Evolutionary conservation across 2,888 invertebrate genomes (phyloP).

Genomic region (Drosophila melanocephala): DNA sequence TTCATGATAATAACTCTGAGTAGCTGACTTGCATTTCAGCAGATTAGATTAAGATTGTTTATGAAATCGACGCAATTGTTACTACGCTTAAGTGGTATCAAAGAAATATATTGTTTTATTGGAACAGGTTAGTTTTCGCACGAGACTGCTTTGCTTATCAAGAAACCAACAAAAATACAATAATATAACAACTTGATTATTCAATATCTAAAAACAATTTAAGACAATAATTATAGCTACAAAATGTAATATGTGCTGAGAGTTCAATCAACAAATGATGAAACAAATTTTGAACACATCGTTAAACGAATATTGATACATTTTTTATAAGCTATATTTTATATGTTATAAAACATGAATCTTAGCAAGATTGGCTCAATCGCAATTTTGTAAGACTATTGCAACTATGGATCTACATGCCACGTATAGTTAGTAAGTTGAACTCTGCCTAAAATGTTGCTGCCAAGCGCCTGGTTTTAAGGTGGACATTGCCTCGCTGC

Average conservation of each 20-base stretch:
- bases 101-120: constrained; percentile 20
- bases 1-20: constrained; percentile 58
- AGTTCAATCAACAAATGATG: background rate
- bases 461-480: constrained; percentile 4
- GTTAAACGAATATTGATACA: background rate
- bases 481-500: constrained; percentile 39
- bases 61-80: constrained; percentile 14
- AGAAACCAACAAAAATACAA: background rate
- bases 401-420: background rate
- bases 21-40: constrained; percentile 31
- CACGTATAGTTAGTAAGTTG: background rate
- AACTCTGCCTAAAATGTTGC: background rate
- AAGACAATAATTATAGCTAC: background rate
- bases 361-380: background rate
- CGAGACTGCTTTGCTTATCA: background rate
- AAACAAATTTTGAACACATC: background rate
- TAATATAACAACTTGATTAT: background rate
- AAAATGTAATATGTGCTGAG: too few species aligned
- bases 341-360: background rate
- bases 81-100: constrained; percentile 9
- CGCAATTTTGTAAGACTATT: background rate
- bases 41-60: constrained; percentile 62
- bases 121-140: constrained; percentile 56
- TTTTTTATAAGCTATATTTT: background rate
- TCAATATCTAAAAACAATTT: background rate